Conservation (phyloP, 2,888 invertebrate species). For the Muschampia plurimacula region DNA sequence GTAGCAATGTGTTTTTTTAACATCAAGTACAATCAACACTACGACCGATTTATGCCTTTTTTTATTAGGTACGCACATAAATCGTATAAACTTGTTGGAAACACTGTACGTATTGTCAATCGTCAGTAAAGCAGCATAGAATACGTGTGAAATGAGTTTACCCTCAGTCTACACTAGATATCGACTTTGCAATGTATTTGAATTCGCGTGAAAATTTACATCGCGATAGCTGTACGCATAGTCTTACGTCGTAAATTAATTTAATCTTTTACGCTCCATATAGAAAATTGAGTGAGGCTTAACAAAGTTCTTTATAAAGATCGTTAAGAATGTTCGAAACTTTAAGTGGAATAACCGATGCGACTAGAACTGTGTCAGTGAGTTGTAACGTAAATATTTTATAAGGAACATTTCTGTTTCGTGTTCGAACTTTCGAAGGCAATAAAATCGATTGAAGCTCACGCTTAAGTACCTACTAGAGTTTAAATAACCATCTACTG, state of each 20-base stretch:
- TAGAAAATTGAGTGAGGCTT: not conserved
- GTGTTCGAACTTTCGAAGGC: constrained; percentile 44
- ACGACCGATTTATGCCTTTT: no score
- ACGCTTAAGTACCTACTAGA: constrained; percentile 36
- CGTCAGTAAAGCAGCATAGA: constrained; percentile 26
- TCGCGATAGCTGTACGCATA: not conserved
- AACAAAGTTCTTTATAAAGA: not conserved
- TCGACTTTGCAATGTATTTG: constrained; percentile 27
- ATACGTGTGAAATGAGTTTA: constrained; percentile 38
- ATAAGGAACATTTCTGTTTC: constrained; percentile 60
- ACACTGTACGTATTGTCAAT: constrained; percentile 48
- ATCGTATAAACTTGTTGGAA: constrained; percentile 44
- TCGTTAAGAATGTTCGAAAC: constrained; percentile 15
- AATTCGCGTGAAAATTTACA: constrained; percentile 8
- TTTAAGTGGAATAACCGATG: constrained; percentile 24
- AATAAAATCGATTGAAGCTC: constrained; percentile 49
- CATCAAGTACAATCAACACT: no score
- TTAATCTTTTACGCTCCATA: not conserved
- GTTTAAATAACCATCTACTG: constrained; percentile 42
- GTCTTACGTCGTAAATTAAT: not conserved
- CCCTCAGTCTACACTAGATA: constrained; percentile 41
- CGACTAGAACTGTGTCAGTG: constrained; percentile 60
- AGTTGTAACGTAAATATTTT: constrained; percentile 65
- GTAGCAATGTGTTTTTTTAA: no score
- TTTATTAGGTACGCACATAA: no score